phyloP scores from a whole-genome alignment of 2,113 vertebrate genomes.

The Nycticebus coucang region DNA sequence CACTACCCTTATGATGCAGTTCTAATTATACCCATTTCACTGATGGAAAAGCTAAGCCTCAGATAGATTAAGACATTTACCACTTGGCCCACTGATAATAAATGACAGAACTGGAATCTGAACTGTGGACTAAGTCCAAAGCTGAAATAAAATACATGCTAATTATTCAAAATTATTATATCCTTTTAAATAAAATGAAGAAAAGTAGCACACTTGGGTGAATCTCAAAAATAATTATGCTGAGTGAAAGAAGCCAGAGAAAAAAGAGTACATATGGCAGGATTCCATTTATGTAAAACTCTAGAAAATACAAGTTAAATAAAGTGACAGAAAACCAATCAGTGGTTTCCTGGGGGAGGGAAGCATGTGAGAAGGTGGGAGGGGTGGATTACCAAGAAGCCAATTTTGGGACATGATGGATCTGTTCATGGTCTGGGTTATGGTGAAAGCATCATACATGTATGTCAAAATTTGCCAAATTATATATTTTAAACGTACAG shows the following conservation, averaged over 20 bases:
- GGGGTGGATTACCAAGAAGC: background rate
- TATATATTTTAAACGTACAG: background rate
- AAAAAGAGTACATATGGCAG: background rate
- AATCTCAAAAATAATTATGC: slow-evolving; percentile 53
- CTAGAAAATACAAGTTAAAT: background rate
- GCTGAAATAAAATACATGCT: background rate
- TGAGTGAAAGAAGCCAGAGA: slow-evolving; percentile 10
- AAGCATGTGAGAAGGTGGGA: too few relatives aligned
- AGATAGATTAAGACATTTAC: background rate
- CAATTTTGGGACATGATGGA: background rate
- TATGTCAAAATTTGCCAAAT: background rate
- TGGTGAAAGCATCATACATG: background rate
- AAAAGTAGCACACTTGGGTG: slow-evolving; percentile 41
- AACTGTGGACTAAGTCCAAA: background rate
- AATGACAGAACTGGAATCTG: background rate
- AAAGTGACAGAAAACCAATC: background rate
- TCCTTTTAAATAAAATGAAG: slow-evolving; percentile 53
- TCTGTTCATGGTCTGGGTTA: background rate
- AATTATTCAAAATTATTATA: background rate
- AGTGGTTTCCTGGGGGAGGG: background rate
- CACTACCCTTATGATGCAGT: background rate
- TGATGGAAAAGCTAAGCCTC: background rate
- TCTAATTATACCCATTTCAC: background rate
- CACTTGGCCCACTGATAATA: background rate
- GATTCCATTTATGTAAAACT: background rate